Evolutionary conservation across 2,797 vertebrate genomes (phyloP).

Genomic region (Ataeniobius toweri): DNA sequence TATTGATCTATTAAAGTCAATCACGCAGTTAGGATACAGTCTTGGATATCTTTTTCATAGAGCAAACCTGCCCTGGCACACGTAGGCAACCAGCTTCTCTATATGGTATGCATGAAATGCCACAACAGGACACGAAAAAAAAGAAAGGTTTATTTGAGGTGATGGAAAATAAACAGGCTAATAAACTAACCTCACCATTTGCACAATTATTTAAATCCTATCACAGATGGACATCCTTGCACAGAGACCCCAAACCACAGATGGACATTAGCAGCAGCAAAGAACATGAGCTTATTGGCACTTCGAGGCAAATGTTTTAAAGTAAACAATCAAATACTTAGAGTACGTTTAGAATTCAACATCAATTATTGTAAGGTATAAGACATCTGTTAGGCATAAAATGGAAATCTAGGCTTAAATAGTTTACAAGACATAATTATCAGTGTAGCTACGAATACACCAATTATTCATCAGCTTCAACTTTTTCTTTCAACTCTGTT

Average conservation of each 20-base stretch:
- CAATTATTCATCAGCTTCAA: not conserved
- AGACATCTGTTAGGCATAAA: not conserved
- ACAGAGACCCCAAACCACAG: slow-evolving; percentile 8
- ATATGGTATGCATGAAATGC: too few species aligned
- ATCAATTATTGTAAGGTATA: not conserved
- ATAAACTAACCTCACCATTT: not conserved
- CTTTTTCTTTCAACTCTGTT: not conserved
- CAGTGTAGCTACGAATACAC: not conserved
- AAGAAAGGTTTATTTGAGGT: not conserved
- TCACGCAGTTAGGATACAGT: too few species aligned
- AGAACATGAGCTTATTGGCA: not conserved
- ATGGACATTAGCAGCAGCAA: not conserved
- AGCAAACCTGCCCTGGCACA: too few species aligned
- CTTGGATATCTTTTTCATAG: too few species aligned
- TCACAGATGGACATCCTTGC: not conserved
- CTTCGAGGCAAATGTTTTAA: not conserved
- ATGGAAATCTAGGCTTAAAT: not conserved
- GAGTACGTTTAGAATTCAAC: not conserved
- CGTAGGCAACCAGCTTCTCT: too few species aligned
- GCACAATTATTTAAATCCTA: not conserved
- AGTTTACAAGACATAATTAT: not conserved
- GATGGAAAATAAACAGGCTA: not conserved
- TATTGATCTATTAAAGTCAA: too few species aligned
- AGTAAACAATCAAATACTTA: not conserved
- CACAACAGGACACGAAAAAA: too few species aligned